Conservation (phyloP, 2,113 vertebrate species). For the Catharus fuscescens region DNA sequence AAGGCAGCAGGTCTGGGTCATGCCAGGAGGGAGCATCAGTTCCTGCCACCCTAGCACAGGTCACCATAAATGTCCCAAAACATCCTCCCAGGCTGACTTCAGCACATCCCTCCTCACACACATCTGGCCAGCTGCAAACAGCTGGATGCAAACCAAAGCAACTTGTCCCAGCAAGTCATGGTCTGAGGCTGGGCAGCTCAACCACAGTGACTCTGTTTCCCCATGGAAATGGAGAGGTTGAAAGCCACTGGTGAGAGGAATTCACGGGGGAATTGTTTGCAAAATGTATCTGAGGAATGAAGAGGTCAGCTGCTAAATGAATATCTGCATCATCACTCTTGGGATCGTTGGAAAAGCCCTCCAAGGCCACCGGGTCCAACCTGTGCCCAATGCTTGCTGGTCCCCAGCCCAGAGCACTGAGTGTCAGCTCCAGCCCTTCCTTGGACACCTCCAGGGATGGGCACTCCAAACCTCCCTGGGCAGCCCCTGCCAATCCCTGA, state of each 20-base stretch:
- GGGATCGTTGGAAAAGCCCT: not conserved
- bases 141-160: not conserved
- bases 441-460: not conserved
- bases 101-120: not conserved
- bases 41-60: not conserved
- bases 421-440: rapidly evolving
- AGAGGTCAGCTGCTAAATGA: not conserved
- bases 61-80: not conserved
- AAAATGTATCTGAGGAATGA: not conserved
- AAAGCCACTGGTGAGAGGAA: not conserved
- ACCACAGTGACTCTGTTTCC: rapidly evolving
- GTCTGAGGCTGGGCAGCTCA: not conserved
- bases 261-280: not conserved
- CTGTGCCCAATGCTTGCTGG: rapidly evolving
- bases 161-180: rapidly evolving
- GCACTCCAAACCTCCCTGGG: not conserved
- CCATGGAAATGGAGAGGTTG: rapidly evolving
- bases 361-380: rapidly evolving
- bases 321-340: not conserved
- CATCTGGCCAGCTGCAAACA: not conserved
- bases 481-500: not conserved
- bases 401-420: not conserved
- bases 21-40: not conserved
- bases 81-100: not conserved
- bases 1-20: not conserved